These are phyloP conservation scores for Tychaedon coryphoeus DNA, from an alignment of 2,113 vertebrate genomes.

Conservation along the genomic window DNA sequence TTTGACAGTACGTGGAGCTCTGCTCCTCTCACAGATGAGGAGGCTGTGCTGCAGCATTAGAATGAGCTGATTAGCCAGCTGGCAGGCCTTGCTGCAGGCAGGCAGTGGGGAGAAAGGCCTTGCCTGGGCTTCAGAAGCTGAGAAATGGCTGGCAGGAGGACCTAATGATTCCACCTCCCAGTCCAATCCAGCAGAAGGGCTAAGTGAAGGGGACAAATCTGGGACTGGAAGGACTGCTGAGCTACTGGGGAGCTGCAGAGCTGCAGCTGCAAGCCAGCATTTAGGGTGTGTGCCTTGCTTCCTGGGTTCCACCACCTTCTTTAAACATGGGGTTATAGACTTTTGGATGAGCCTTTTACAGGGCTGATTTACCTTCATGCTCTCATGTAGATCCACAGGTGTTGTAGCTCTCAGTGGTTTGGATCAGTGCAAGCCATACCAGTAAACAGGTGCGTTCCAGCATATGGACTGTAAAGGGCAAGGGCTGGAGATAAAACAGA, in stretches of 20 bases:
- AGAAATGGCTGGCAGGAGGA: neutral
- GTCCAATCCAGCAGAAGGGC: neutral
- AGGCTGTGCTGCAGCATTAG: slow-evolving; percentile 36
- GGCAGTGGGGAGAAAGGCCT: neutral
- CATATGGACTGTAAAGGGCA: neutral
- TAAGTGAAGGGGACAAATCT: neutral
- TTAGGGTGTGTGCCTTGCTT: neutral
- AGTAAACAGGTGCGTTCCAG: neutral
- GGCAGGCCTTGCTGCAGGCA: neutral
- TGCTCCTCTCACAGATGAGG: slow-evolving; percentile 16
- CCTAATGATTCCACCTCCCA: neutral
- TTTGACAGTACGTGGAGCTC: slow-evolving; percentile 45
- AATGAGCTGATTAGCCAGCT: slow-evolving; percentile 31
- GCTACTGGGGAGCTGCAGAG: neutral
- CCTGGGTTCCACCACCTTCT: neutral
- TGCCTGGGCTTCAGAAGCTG: neutral
- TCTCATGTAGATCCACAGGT: neutral
- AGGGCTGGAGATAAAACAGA: neutral
- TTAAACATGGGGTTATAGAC: neutral
- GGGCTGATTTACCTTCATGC: neutral
- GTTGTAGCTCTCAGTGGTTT: neutral
- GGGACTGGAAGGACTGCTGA: neutral
- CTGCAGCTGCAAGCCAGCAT: neutral
- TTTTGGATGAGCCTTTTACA: neutral
- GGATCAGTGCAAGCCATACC: neutral